phyloP scores from a whole-genome alignment of 2,797 vertebrate species.

The Pogonophryne albipinna region DNA sequence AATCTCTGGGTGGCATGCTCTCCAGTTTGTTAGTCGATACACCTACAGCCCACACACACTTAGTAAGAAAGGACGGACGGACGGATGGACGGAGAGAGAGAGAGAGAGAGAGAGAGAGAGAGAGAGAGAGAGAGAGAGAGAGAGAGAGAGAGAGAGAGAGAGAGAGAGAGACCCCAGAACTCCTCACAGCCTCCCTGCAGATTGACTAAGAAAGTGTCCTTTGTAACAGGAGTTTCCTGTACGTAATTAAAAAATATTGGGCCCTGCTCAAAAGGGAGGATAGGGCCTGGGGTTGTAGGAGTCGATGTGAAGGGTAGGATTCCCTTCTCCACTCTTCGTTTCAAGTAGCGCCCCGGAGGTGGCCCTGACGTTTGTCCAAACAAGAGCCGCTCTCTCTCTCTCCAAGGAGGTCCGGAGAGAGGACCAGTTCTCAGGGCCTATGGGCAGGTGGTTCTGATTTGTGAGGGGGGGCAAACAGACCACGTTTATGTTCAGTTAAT shows the following conservation, averaged over 20 bases:
- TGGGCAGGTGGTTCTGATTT: slow-evolving; percentile 84
- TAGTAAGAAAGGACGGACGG: slow-evolving; percentile 21
- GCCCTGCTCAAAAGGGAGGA: slow-evolving; percentile 69
- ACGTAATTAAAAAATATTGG: slow-evolving; percentile 86
- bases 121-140: slow-evolving; percentile 23
- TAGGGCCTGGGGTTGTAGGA: slow-evolving; percentile 56
- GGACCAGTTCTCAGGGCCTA: slow-evolving; percentile 70
- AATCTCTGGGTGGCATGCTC: slow-evolving; percentile 89
- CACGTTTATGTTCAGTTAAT: slow-evolving; percentile 81
- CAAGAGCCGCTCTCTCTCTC: slow-evolving; percentile 67
- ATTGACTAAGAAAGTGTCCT: slow-evolving; percentile 79
- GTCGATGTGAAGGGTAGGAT: slow-evolving; percentile 65
- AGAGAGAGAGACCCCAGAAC: slow-evolving; percentile 64
- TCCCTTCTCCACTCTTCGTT: slow-evolving; percentile 63
- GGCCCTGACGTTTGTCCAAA: slow-evolving; percentile 76
- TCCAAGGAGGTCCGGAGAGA: slow-evolving; percentile 72
- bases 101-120: slow-evolving; percentile 22
- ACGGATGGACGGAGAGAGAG: too few relatives aligned
- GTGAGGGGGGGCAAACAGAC: slow-evolving; percentile 50
- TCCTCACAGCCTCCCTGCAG: slow-evolving; percentile 69
- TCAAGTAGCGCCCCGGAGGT: slow-evolving; percentile 71
- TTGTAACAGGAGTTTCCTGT: slow-evolving; percentile 89
- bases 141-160: slow-evolving; percentile 20
- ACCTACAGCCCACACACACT: slow-evolving; percentile 77
- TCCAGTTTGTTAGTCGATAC: slow-evolving; percentile 87